Evolutionary conservation across 2,888 invertebrate genomes (phyloP).

Genomic region (Noctua fimbriata): DNA sequence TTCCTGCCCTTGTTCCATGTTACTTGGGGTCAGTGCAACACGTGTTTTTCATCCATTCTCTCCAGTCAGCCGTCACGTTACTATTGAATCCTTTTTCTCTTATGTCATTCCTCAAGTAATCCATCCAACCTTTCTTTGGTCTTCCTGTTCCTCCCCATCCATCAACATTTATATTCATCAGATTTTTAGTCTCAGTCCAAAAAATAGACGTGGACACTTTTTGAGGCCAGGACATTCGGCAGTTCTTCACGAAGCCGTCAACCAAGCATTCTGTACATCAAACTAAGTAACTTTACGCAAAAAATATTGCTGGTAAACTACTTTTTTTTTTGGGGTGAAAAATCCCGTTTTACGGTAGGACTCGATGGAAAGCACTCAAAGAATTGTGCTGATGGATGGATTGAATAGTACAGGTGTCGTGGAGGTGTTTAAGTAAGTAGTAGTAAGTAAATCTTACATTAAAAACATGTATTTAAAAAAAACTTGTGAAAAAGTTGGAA

Average conservation of each 20-base stretch:
- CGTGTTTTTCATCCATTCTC: background rate
- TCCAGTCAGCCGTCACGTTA: background rate
- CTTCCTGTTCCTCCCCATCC: background rate
- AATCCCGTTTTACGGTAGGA: no score
- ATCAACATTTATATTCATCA: background rate
- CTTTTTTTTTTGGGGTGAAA: no score
- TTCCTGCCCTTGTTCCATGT: background rate
- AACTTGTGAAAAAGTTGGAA: no score
- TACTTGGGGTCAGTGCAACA: background rate
- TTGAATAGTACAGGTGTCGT: no score
- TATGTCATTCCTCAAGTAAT: background rate
- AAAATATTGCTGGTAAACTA: no score
- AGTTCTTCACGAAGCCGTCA: background rate
- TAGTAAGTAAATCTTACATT: no score
- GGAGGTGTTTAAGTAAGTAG: no score
- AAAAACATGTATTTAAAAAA: no score
- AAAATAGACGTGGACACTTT: background rate
- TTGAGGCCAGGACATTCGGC: background rate
- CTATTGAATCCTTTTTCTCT: background rate
- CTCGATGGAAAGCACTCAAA: no score
- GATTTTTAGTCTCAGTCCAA: background rate
- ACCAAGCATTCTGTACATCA: no score
- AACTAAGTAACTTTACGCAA: no score
- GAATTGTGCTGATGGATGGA: no score
- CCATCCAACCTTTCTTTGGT: background rate